Base-by-base conservation (phyloP, 2,888 invertebrate species). In the Noctuana brunneofusca region DNA sequence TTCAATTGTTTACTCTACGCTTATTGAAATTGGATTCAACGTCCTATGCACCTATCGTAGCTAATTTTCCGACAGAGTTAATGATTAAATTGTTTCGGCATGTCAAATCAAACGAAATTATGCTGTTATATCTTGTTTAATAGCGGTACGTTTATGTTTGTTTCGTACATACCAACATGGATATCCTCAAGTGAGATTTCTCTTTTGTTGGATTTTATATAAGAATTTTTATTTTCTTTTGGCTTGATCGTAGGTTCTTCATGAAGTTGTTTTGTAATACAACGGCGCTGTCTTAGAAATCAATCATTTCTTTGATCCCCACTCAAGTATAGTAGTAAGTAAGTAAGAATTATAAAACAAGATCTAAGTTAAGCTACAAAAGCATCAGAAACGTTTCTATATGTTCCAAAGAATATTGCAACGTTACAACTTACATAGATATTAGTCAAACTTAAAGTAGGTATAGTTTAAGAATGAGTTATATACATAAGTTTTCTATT, bases 21-120 rank as follows among this genome's bases (percentile, higher is more conserved):
- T 14, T n/a, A 38, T 63, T 18, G 2, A 16, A 30, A 69, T 78
- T 79, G 64, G 73, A 72, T 63, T 66, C 64, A 75, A 69, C 72
- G 41, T 82, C 54, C 65, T 43, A 62, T 69, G 69, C 11, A 48
- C 30, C 20, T 9, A 11, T 57, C 48, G 49, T 48, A 64, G 70
- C 79, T 83, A 86, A 87, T 87, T 90, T 88, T 82, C 83, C 75
- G 67, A 76, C 80, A 65, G 83, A 86, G 83, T 84, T 91, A 90
- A 89, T 91, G 87, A 89, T 91, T 87, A 89, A 90, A 90, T 90
- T 89, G 89, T 89, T 90, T 89, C 89, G 91, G 91, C 85, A 88
- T 91, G 87, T 90, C 87, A 87, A 89, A 90, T 89, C 89, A 90
- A 88, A 91, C 86, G 83, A 89, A 90, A 91, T 90, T 88, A 91